A percentile compares a stretch with the other conserved stretches of the same genome.
Conservation (phyloP, 2,113 vertebrate genomes). For the Oreochromis niloticus region DNA sequence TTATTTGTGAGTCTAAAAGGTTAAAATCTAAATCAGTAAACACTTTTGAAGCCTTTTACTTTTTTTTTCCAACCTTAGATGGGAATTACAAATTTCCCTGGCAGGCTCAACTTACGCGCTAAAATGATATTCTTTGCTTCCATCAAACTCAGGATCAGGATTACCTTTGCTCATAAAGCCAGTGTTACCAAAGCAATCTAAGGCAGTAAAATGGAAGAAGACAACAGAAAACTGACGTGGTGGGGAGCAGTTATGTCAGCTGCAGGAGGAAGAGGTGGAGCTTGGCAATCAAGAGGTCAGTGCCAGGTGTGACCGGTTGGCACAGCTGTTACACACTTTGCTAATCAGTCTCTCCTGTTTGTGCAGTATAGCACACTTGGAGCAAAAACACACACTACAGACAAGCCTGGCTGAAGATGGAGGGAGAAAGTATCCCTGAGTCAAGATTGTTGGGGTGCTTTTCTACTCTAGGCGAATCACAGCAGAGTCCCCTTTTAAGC, state of each 20-base stretch:
- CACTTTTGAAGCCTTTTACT: not conserved
- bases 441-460: not conserved
- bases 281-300: not conserved
- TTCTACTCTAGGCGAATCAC: not conserved
- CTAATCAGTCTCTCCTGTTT: not conserved
- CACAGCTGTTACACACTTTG: not conserved
- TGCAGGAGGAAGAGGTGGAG: not conserved
- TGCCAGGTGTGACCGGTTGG: not conserved
- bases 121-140: not conserved
- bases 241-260: not conserved
- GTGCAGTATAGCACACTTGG: not conserved
- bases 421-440: not conserved
- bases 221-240: not conserved
- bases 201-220: not conserved
- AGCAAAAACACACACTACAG: not conserved
- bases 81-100: not conserved
- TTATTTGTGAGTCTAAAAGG: not conserved
- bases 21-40: not conserved
- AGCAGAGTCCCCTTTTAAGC: not conserved
- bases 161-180: not conserved
- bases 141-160: not conserved
- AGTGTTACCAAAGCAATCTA: not conserved
- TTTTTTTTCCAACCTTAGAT: not conserved
- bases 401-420: not conserved
- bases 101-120: not conserved